Conservation (phyloP, 2,797 vertebrate species). For the Sebastes nivosus region DNA sequence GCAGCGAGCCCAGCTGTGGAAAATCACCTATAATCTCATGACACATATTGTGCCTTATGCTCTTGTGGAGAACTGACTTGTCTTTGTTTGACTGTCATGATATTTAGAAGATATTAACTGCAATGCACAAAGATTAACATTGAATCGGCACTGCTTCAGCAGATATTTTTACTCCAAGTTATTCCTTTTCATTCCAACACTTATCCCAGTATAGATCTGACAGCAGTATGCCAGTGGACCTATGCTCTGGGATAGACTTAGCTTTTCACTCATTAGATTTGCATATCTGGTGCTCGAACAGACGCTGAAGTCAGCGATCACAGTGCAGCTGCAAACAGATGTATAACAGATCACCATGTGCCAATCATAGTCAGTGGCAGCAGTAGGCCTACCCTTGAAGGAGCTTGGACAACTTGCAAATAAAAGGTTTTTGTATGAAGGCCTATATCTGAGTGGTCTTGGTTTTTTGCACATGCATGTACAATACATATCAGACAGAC, state of each 20-base stretch:
- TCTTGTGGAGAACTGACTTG: conserved; percentile 18
- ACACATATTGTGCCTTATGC: conserved; percentile 25
- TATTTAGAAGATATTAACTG: conserved; percentile 21
- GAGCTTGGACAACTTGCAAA: conserved; percentile 49
- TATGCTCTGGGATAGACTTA: neutral
- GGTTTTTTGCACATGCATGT: neutral
- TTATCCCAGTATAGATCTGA: neutral
- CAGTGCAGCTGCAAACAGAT: conserved; percentile 20
- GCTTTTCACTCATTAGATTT: neutral
- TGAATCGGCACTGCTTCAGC: conserved; percentile 22
- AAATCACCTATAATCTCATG: conserved; percentile 19
- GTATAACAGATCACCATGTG: conserved; percentile 7
- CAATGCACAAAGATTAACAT: conserved; percentile 13
- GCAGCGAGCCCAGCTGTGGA: conserved; percentile 20
- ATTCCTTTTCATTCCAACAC: conserved; percentile 8
- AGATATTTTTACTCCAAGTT: neutral
- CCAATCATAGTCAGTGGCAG: conserved; percentile 18
- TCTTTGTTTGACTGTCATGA: conserved; percentile 2
- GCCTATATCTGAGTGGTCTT: neutral
- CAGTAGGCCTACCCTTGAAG: conserved; percentile 26
- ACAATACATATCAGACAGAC: neutral
- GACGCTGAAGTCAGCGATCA: conserved; percentile 12
- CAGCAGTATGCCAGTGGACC: neutral
- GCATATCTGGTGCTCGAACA: conserved; percentile 10
- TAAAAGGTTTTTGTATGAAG: conserved; percentile 62